Conservation (phyloP, 1,140 invertebrate genomes). For the Drosophila ananassae region DNA sequence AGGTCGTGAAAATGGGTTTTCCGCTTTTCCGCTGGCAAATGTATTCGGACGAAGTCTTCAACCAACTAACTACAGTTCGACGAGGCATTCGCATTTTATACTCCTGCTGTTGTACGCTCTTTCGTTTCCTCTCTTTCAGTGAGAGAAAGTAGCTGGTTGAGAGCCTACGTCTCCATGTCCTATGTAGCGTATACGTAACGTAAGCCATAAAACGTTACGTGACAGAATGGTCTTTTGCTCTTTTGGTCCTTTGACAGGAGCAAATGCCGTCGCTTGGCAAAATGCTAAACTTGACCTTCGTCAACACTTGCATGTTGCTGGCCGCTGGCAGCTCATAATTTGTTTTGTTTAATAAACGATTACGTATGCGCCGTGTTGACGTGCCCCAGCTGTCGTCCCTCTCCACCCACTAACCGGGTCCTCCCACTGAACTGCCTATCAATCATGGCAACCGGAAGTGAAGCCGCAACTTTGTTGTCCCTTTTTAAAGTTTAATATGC, state of each 20-base stretch:
- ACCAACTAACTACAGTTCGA: conserved; percentile 53
- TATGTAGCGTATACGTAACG: conserved; percentile 28
- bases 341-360: conserved; percentile 43
- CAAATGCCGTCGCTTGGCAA: conserved; percentile 29
- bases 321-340: conserved; percentile 31
- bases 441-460: conserved; percentile 54
- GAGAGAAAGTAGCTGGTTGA: background rate
- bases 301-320: conserved; percentile 62
- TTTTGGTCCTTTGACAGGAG: conserved; percentile 17
- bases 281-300: conserved; percentile 72
- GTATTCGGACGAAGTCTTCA: conserved; percentile 55
- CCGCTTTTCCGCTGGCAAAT: conserved; percentile 34
- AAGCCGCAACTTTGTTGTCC: conserved; percentile 28
- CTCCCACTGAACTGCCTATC: conserved; percentile 44
- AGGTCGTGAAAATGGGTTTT: conserved; percentile 14
- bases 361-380: conserved; percentile 38
- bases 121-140: background rate
- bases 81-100: conserved; percentile 54
- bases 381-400: conserved; percentile 18
- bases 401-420: conserved; percentile 17
- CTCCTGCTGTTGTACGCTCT: background rate
- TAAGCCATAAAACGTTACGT: conserved; percentile 49
- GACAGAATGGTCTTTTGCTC: conserved; percentile 33
- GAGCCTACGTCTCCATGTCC: background rate
- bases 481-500: conserved; percentile 36